Evolutionary conservation across 2,888 invertebrate genomes (phyloP).

Genomic region (Magallana nippona): DNA sequence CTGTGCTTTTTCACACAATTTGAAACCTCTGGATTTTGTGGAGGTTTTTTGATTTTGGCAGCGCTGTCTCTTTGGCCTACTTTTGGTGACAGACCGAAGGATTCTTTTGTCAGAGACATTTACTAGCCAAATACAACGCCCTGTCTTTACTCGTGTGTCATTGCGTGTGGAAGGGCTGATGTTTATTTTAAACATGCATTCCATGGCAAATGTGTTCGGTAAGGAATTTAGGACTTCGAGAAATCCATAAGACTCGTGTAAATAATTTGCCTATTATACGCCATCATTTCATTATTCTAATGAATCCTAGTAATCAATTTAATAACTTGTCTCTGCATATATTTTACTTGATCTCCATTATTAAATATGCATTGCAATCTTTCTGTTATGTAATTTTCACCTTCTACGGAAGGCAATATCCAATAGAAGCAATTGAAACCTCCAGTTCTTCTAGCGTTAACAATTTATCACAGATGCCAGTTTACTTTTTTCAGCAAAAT

Average conservation of each 20-base stretch:
- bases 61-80: neutral
- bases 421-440: neutral
- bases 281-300: neutral
- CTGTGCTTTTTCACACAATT: constrained; percentile 15
- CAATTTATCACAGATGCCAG: too few species aligned
- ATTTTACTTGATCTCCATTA: neutral
- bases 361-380: neutral
- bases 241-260: neutral
- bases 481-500: too few species aligned
- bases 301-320: neutral
- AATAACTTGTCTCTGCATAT: neutral
- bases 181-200: neutral
- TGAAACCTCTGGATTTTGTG: constrained; percentile 12
- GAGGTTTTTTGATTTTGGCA: constrained; percentile 14
- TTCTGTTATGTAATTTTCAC: neutral
- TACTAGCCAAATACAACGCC: neutral
- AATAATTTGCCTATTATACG: neutral
- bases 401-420: neutral
- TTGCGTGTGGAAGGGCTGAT: neutral
- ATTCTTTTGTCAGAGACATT: neutral
- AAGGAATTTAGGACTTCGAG: constrained; percentile 1
- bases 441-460: neutral
- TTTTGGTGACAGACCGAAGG: neutral
- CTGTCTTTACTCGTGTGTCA: neutral
- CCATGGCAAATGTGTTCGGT: neutral